Evolutionary conservation across 2,888 invertebrate genomes (phyloP), one percentile per base, ranked within the genome.

Genomic region (Cryptus armator): DNA sequence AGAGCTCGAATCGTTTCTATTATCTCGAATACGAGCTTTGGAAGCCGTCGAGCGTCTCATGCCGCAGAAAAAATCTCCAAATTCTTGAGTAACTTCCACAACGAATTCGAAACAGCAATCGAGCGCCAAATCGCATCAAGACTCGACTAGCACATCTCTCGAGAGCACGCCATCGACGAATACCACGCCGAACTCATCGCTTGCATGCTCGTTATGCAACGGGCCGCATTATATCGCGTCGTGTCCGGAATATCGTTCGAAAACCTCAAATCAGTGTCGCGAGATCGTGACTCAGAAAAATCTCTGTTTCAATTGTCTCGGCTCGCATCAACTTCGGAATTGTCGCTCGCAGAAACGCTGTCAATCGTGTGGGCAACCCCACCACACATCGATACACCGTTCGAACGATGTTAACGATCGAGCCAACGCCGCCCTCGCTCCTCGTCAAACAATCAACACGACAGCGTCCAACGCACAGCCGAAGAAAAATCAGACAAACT

Each of bases 231-330:
- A 70, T 48, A 68, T 78, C 43, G 48, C 62, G n/a, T 68, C 68
- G 46, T 78, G 78, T 68, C 70, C 78, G 43, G 78, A 70, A 19
- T 70, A 62, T 37, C 78, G 78, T 16, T 5, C 24, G 3, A 77
- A 77, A 77, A 56, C 5, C n/a, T 29, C 44, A 19, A 67, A 77
- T n/a, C 53, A 77, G 43, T 56, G 77, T 10, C 66, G 77, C 10
- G 77, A 67, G n/a, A 77, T 77, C 46, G 67, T 77, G 12, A 51
- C 1, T n/a, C 80, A 64, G 4, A 71, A 71, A 44, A 51, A 64
- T 37, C 78, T 80, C 37, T 80, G 72, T 62, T 70, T 51, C 16
- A 80, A 64, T 72, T 80, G 72, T 51, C 71, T 80, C 48, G 80
- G 74, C 29, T 0, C 74, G 37, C 78, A 78, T 70, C 68, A 59